phyloP scores from a whole-genome alignment of 2,797 vertebrate species.

The Euthynnus affinis region DNA sequence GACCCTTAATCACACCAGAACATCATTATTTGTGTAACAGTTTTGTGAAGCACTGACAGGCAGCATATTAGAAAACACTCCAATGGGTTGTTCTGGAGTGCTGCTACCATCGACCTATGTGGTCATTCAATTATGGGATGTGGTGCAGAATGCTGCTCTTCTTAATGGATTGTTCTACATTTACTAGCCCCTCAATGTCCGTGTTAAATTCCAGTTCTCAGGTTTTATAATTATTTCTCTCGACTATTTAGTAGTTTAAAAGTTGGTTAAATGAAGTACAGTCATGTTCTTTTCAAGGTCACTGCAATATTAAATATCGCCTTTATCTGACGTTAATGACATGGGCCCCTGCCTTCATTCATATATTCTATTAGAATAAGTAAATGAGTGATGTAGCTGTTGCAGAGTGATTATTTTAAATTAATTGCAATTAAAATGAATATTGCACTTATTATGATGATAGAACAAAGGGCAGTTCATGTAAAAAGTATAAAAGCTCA shows the following conservation, averaged over 20 bases:
- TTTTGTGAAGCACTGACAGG: too few species aligned
- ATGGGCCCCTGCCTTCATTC: constrained; percentile 41
- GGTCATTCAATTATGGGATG: too few species aligned
- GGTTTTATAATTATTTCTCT: not conserved
- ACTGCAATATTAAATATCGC: constrained; percentile 1
- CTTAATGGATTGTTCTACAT: not conserved
- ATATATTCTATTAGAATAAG: constrained; percentile 24
- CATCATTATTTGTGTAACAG: too few species aligned
- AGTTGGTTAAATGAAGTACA: constrained; percentile 10
- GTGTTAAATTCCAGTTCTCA: not conserved
- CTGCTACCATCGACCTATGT: too few species aligned
- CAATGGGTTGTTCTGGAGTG: too few species aligned
- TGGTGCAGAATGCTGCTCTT: too few species aligned
- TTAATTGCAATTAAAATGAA: constrained; percentile 12
- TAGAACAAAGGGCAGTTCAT: not conserved
- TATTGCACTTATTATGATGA: constrained; percentile 3
- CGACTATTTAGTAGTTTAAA: not conserved
- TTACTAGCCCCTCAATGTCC: not conserved
- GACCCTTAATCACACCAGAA: too few species aligned
- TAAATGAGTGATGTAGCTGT: constrained; percentile 35
- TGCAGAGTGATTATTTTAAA: constrained; percentile 21
- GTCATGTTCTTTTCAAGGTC: constrained; percentile 30
- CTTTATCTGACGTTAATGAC: constrained; percentile 34
- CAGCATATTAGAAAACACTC: too few species aligned
- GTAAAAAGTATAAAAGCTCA: not conserved